phyloP scores from a whole-genome alignment of 2,797 vertebrate species.

The Crax fasciolata region DNA sequence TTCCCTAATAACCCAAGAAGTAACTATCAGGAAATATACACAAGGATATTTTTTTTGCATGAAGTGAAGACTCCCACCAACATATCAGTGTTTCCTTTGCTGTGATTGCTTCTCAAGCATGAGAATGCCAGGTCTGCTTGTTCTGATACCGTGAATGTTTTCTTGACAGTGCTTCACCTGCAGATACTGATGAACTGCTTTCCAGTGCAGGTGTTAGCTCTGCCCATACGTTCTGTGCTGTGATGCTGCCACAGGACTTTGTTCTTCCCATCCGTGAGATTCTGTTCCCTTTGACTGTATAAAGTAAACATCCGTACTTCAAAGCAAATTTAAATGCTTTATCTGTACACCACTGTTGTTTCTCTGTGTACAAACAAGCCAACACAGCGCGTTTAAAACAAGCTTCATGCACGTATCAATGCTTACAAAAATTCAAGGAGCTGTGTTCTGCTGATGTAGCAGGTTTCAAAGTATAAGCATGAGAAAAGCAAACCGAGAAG shows the following conservation, averaged over 20 bases:
- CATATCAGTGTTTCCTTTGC: background rate
- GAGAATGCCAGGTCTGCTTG: background rate
- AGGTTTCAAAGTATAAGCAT: background rate
- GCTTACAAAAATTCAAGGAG: background rate
- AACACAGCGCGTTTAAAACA: background rate
- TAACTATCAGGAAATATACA: background rate
- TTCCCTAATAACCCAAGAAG: background rate
- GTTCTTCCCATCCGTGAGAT: background rate
- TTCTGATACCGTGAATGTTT: background rate
- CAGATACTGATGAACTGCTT: background rate
- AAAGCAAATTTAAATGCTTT: conserved; percentile 22
- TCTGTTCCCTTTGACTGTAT: background rate
- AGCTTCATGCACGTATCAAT: background rate
- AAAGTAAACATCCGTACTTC: conserved; percentile 22
- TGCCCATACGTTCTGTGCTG: background rate
- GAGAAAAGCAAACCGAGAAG: background rate
- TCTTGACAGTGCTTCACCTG: background rate
- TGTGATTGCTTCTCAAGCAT: background rate
- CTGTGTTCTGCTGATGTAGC: background rate
- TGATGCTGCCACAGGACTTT: background rate
- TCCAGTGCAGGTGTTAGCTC: background rate
- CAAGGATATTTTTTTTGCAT: background rate
- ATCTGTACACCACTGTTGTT: background rate
- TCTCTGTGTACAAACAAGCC: background rate
- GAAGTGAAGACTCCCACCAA: background rate